A percentile compares a stretch with the other conserved stretches of the same genome.
Evolutionary conservation across 2,113 vertebrate genomes (phyloP).

Genomic region (Chloropsis hardwickii): DNA sequence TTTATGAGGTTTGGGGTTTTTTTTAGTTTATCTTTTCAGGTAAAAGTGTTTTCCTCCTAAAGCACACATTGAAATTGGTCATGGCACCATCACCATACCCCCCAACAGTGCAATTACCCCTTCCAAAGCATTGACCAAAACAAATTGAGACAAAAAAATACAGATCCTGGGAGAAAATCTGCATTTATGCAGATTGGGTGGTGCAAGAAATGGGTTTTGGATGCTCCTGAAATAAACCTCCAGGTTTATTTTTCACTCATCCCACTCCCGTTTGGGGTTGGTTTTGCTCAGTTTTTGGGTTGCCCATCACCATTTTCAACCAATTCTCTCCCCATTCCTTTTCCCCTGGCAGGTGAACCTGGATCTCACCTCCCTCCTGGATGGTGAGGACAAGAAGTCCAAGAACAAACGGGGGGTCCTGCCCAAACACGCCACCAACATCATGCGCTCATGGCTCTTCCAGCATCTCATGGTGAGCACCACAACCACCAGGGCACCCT

Average conservation of each 20-base stretch:
- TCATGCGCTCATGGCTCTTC: constrained; percentile 99
- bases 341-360: constrained; percentile 86
- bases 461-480: constrained; percentile 97
- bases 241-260: not conserved
- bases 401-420: constrained; percentile 97
- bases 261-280: not conserved
- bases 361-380: constrained; percentile 93
- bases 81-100: rapidly evolving
- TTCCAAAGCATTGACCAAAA: not conserved
- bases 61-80: rapidly evolving
- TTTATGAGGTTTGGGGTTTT: not conserved
- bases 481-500: not conserved
- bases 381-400: constrained; percentile 97
- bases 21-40: not conserved
- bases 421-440: constrained; percentile 98
- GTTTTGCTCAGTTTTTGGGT: not conserved
- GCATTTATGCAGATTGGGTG: not conserved
- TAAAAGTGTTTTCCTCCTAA: not conserved
- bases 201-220: not conserved
- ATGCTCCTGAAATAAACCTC: too few relatives aligned
- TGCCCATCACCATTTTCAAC: rapidly evolving
- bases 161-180: not conserved
- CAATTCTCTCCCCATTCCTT: not conserved
- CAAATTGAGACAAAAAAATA: not conserved
- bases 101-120: not conserved